Evolutionary conservation across 2,888 invertebrate genomes (phyloP).

Genomic region (Acronicta psi): DNA sequence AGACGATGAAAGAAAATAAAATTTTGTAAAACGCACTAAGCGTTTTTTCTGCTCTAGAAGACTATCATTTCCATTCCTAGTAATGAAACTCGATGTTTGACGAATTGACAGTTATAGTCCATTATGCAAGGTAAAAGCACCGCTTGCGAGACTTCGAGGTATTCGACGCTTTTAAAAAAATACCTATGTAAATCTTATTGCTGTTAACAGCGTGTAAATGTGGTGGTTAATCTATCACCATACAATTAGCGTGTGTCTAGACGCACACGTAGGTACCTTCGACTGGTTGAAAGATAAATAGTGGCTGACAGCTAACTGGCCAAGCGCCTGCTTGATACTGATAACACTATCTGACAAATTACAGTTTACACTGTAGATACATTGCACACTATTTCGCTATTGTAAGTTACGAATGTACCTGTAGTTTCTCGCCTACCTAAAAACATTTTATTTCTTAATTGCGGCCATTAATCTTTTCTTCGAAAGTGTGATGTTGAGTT

Average conservation of each 20-base stretch:
- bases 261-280: constrained; percentile 61
- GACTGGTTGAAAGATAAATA: constrained; percentile 69
- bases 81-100: constrained; percentile 32
- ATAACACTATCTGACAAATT: constrained; percentile 76
- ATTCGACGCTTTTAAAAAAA: constrained; percentile 52
- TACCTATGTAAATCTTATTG: constrained; percentile 58
- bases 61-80: constrained; percentile 24
- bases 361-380: constrained; percentile 55
- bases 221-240: constrained; percentile 67
- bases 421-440: constrained; percentile 8
- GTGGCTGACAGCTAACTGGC: constrained; percentile 66
- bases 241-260: constrained; percentile 69
- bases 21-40: constrained; percentile 9
- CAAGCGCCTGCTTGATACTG: constrained; percentile 68
- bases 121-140: constrained; percentile 50
- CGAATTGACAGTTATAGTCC: constrained; percentile 52
- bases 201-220: constrained; percentile 53
- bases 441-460: constrained; percentile 34
- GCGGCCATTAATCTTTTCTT: constrained; percentile 35
- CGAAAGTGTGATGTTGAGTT: constrained; percentile 28
- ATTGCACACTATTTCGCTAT: constrained; percentile 41
- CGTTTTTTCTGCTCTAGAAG: constrained; percentile 27
- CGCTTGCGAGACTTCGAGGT: constrained; percentile 38
- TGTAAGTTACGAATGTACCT: constrained; percentile 34
- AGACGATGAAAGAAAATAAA: constrained; percentile 23